Base-by-base conservation (phyloP, 2,888 invertebrate species). In the Altica lythri region DNA sequence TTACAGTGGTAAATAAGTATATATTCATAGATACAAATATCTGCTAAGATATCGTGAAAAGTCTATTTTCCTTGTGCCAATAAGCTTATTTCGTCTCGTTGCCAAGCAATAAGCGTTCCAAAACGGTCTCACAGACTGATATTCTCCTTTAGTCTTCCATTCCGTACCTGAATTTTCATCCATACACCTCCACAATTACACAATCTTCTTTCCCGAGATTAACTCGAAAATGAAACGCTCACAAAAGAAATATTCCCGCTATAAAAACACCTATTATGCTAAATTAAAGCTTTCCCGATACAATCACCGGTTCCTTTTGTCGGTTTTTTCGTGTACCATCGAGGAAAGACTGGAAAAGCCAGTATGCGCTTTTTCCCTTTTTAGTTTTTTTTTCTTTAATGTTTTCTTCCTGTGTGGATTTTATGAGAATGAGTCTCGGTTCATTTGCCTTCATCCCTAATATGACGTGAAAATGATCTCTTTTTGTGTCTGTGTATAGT, bases 201-300 rank as follows among this genome's bases (percentile, higher is more conserved):
- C 58, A 59, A 59, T 60, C 55, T 54, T 58, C 59, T 51, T 58
- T 53, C 42, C 52, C 56, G 53, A 59, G 61, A 60, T 62, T 61
- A 62, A 57, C 60, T 55, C 40, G 59, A 62, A 63, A 63, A 63
- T 60, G 60, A 63, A 63, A 60, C 51, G 54, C 55, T 58, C 55
- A 52, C 53, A 55, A 61, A 59, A 61, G 55, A 53, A 59, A 60
- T 52, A 57, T 59, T 47, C 52, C 44, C 42, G 55, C 61, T 35
- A 57, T 64, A 61, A 61, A 62, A 60, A 61, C 59, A 56, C 53
- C 61, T 59, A 61, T 64, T 64, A 61, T 60, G 57, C 61, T 61
- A 61, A 64, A 64, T 61, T 62, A 61, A 64, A 61, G 61, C 53
- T 49, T 51, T 46, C 46, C 55, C 42, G 51, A 55, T 55, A 35